Conservation (phyloP, 2,888 invertebrate genomes). For the Dusona sp. region DNA sequence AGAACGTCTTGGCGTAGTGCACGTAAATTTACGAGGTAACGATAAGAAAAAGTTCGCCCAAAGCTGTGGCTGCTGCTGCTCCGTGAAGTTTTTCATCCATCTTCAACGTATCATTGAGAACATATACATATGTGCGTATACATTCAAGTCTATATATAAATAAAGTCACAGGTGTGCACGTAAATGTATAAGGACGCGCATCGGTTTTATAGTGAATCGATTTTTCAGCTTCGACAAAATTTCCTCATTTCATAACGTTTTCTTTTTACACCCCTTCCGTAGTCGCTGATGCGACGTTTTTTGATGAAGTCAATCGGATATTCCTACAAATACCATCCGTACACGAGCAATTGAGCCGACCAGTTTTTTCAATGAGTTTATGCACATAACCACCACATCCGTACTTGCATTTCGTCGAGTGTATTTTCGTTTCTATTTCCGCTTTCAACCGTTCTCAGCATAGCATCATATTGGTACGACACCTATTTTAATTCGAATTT, state of each 20-base stretch:
- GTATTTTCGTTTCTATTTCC: not conserved
- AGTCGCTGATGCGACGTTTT: constrained; percentile 38
- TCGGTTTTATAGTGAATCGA: constrained; percentile 52
- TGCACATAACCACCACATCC: not conserved
- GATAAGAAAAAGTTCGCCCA: constrained; percentile 62
- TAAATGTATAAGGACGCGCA: constrained; percentile 26
- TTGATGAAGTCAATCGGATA: constrained; percentile 55
- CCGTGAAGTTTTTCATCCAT: constrained; percentile 42
- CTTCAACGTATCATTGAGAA: constrained; percentile 53
- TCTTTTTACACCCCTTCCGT: constrained; percentile 29
- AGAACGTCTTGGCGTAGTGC: constrained; percentile 7
- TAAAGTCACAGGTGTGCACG: not conserved
- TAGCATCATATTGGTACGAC: not conserved
- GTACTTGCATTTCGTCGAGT: not conserved
- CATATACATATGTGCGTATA: constrained; percentile 9
- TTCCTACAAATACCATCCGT: constrained; percentile 36
- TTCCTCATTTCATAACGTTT: constrained; percentile 43
- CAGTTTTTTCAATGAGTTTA: constrained; percentile 53
- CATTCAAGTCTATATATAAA: not conserved
- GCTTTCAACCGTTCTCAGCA: not conserved
- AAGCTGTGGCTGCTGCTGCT: constrained; percentile 54
- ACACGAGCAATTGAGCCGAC: constrained; percentile 51
- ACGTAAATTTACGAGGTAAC: constrained; percentile 61
- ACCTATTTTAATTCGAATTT: not conserved
- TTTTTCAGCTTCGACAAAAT: constrained; percentile 37